Conservation (phyloP, 2,797 vertebrate species). For the Phalloptychus januarius region DNA sequence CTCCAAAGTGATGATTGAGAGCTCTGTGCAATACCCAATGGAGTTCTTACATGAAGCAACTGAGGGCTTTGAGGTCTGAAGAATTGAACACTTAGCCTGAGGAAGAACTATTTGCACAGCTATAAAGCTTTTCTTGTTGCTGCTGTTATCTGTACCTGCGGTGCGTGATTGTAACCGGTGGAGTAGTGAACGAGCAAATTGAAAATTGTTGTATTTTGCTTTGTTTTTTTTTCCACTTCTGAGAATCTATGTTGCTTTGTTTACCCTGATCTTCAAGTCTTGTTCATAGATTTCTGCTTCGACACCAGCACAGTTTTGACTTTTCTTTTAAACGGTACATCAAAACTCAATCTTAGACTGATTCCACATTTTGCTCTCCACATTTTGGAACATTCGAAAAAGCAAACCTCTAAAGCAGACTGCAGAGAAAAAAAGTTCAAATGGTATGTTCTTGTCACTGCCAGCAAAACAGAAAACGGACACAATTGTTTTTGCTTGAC, state of each 20-base stretch:
- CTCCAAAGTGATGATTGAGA: slow-evolving; percentile 66
- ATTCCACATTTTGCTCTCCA: slow-evolving; percentile 11
- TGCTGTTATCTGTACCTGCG: slow-evolving; percentile 50
- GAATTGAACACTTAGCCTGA: slow-evolving; percentile 41
- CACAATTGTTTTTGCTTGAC: background rate
- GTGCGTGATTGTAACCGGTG: slow-evolving; percentile 34
- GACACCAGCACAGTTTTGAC: background rate
- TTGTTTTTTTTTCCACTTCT: slow-evolving; percentile 2
- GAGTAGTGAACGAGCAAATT: slow-evolving; percentile 61
- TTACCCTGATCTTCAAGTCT: slow-evolving; percentile 40
- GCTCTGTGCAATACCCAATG: slow-evolving; percentile 50
- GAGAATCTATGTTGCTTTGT: slow-evolving; percentile 35
- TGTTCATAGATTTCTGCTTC: slow-evolving; percentile 32
- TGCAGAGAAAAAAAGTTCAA: slow-evolving; percentile 18
- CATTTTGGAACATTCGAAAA: slow-evolving; percentile 19
- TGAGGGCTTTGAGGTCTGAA: slow-evolving; percentile 53
- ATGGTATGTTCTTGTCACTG: slow-evolving; percentile 5
- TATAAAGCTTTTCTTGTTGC: slow-evolving; percentile 55
- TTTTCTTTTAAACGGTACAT: slow-evolving; percentile 36
- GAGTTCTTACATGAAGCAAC: slow-evolving; percentile 57
- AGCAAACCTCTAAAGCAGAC: slow-evolving; percentile 25
- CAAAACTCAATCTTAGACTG: slow-evolving; percentile 36
- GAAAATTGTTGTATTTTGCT: slow-evolving; percentile 49
- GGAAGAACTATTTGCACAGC: slow-evolving; percentile 42
- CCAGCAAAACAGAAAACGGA: slow-evolving; percentile 23